Evolutionary conservation across 2,888 invertebrate genomes (phyloP).

Genomic region (Dilophus febrilis): DNA sequence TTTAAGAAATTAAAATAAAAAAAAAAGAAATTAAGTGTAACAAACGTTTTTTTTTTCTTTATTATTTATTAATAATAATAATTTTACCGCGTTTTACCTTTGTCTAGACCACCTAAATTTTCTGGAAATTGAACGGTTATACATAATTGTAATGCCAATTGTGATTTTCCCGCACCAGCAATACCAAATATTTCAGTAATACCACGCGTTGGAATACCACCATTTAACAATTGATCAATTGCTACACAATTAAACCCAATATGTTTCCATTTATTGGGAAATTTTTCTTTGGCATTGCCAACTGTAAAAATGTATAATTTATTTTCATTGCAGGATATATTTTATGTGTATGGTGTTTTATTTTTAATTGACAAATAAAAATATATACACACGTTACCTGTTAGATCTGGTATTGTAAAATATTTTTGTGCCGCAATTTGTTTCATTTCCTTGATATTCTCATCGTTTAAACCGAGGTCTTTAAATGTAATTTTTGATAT

Average conservation of each 20-base stretch:
- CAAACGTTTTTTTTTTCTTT: too few relatives aligned
- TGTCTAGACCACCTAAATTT: constrained; percentile 34
- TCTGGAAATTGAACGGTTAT: constrained; percentile 41
- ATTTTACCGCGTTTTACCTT: too few relatives aligned
- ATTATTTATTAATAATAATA: too few relatives aligned
- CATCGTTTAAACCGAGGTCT: neutral
- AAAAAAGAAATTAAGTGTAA: constrained; percentile 3
- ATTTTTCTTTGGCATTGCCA: too few relatives aligned
- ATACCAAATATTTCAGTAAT: constrained; percentile 59
- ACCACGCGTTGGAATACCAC: constrained; percentile 46
- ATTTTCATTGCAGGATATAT: too few relatives aligned
- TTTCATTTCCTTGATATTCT: neutral
- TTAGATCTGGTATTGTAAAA: neutral
- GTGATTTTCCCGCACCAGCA: constrained; percentile 59
- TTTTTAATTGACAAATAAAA: neutral
- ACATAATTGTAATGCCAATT: constrained; percentile 53
- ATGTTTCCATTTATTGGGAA: constrained; percentile 17
- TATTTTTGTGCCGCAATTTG: neutral
- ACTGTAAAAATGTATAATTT: too few relatives aligned
- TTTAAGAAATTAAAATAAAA: constrained; percentile 13
- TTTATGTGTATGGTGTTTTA: too few relatives aligned
- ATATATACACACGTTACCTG: too few relatives aligned
- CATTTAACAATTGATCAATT: constrained; percentile 40
- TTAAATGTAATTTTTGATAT: neutral
- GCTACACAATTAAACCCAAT: constrained; percentile 35